Evolutionary conservation across 2,888 invertebrate species (phyloP).

Genomic region (Caradrina clavipalpis): DNA sequence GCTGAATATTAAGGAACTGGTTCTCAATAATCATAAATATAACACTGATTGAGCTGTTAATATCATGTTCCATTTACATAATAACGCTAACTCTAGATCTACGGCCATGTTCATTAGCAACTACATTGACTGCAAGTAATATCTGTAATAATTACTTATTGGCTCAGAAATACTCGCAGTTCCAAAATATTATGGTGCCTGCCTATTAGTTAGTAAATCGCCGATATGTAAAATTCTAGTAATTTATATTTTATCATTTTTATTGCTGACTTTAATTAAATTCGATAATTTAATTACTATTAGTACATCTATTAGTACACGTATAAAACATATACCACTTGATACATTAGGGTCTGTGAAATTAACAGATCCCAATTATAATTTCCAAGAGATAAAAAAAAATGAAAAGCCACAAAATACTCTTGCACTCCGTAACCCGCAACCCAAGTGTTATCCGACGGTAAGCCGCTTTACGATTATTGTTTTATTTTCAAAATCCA

Average conservation of each 20-base stretch:
- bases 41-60: conserved; percentile 28
- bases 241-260: neutral
- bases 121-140: neutral
- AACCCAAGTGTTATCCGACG: conserved; percentile 10
- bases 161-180: neutral
- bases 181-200: neutral
- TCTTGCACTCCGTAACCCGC: too few species aligned
- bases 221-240: neutral
- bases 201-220: neutral
- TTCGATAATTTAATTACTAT: too few species aligned
- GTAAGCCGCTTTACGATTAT: neutral
- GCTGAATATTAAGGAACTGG: conserved; percentile 4
- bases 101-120: conserved; percentile 20
- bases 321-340: too few species aligned
- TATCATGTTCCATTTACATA: conserved; percentile 41
- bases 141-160: conserved; percentile 1
- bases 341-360: neutral
- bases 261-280: neutral
- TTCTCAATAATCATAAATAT: conserved; percentile 6
- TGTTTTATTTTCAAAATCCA: too few species aligned
- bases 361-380: neutral
- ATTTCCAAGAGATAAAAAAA: neutral
- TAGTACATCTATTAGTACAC: too few species aligned
- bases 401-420: neutral
- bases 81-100: conserved; percentile 15